phyloP scores from a whole-genome alignment of 2,113 vertebrate genomes.

The Chrysemys picta region DNA sequence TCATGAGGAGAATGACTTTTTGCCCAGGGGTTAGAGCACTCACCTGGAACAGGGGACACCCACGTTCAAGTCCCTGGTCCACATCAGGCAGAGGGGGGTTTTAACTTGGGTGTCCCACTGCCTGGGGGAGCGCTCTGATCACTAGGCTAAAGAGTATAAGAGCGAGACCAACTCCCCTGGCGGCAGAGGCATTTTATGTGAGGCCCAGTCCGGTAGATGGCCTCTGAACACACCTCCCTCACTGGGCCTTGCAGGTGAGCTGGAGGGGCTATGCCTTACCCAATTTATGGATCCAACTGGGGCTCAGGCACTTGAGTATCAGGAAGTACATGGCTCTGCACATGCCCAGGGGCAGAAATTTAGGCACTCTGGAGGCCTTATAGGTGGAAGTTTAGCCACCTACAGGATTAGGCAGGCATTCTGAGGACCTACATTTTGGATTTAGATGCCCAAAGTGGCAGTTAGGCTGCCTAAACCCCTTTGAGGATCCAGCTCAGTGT shows the following conservation, averaged over 20 bases:
- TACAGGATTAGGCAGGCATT: not conserved
- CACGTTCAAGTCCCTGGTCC: not conserved
- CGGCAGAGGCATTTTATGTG: not conserved
- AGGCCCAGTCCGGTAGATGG: not conserved
- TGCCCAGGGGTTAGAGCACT: not conserved
- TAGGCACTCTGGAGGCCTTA: not conserved
- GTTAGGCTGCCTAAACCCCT: not conserved
- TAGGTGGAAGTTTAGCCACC: not conserved
- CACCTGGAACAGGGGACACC: not conserved
- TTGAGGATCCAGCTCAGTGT: not conserved
- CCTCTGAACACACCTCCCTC: not conserved
- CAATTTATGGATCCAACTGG: not conserved
- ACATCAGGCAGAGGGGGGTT: not conserved
- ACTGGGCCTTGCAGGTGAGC: not conserved
- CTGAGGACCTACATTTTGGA: not conserved
- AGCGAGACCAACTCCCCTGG: not conserved
- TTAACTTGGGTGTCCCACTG: not conserved
- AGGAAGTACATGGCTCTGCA: not conserved
- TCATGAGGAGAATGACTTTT: not conserved
- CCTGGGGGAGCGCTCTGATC: not conserved
- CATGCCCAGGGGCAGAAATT: not conserved
- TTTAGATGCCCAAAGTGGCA: not conserved
- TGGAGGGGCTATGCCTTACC: not conserved
- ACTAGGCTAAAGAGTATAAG: not conserved
- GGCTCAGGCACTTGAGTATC: not conserved